Percentiles rank a stretch among this genome's conserved stretches.
Evolutionary conservation across 2,797 vertebrate species (phyloP).

Genomic region (Columba guinea): DNA sequence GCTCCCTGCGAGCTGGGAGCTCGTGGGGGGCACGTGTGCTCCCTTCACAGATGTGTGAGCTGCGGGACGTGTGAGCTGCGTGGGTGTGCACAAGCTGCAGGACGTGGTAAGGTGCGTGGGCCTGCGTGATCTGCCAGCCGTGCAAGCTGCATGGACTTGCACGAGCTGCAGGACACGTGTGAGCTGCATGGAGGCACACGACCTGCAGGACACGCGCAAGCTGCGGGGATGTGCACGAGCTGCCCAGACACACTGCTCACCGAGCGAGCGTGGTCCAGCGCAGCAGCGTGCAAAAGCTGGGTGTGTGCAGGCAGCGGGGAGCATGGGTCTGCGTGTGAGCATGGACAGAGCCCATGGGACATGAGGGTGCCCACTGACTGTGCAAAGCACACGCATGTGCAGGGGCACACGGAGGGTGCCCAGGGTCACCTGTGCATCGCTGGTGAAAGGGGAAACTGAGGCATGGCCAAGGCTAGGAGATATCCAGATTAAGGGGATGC

Average conservation of each 20-base stretch:
- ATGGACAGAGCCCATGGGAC: background rate
- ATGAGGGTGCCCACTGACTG: background rate
- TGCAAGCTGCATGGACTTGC: background rate
- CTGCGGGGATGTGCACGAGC: no score
- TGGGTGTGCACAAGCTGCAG: background rate
- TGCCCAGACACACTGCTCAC: no score
- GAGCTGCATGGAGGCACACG: background rate
- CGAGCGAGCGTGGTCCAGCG: no score
- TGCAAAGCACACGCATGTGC: background rate
- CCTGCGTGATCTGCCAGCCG: background rate
- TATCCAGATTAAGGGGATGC: background rate
- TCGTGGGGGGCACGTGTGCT: fast-evolving
- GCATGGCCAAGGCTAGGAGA: background rate
- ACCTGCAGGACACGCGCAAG: background rate
- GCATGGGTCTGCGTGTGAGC: background rate
- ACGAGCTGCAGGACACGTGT: no score
- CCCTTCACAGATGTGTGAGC: background rate
- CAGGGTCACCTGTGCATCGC: no score
- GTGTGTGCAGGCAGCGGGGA: background rate
- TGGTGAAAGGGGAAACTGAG: background rate
- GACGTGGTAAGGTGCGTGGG: background rate
- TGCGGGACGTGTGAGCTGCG: background rate
- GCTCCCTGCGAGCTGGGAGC: background rate
- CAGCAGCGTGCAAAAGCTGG: no score
- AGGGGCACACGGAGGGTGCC: background rate